phyloP scores from a whole-genome alignment of 2,113 vertebrate species.

The Thalassoma bifasciatum region DNA sequence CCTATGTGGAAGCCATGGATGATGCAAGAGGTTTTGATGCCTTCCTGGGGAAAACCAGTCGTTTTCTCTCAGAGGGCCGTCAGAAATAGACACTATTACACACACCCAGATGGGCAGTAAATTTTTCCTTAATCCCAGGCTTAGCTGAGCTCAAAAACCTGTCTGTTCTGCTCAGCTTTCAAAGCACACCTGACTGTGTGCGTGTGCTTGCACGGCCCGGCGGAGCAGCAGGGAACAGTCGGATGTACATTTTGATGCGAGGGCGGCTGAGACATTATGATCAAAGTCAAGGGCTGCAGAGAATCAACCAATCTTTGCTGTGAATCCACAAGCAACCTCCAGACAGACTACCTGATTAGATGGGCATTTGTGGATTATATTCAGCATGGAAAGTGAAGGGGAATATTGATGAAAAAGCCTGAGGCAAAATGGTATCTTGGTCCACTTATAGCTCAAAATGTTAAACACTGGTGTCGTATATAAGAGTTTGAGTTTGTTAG shows the following conservation, averaged over 20 bases:
- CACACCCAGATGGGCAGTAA: slow-evolving; percentile 72
- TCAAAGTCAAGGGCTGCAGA: slow-evolving; percentile 67
- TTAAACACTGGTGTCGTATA: slow-evolving; percentile 23
- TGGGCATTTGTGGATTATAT: slow-evolving; percentile 61
- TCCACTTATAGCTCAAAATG: slow-evolving; percentile 30
- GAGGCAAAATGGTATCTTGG: slow-evolving; percentile 38
- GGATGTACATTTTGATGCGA: slow-evolving; percentile 66
- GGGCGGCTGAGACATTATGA: slow-evolving; percentile 66
- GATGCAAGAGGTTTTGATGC: slow-evolving; percentile 61
- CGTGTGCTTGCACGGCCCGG: slow-evolving; percentile 31
- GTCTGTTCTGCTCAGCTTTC: slow-evolving; percentile 63
- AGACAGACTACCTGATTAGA: slow-evolving; percentile 70
- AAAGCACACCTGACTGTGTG: slow-evolving; percentile 69
- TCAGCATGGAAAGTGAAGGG: slow-evolving; percentile 35
- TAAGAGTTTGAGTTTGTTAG: slow-evolving; percentile 9
- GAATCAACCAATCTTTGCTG: slow-evolving; percentile 65
- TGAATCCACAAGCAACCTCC: slow-evolving; percentile 63
- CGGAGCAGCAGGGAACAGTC: slow-evolving; percentile 45
- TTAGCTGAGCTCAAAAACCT: slow-evolving; percentile 63
- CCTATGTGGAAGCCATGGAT: slow-evolving; percentile 48
- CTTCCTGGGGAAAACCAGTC: slow-evolving; percentile 56
- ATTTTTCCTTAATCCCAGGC: slow-evolving; percentile 66
- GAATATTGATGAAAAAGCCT: slow-evolving; percentile 66
- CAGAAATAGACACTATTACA: slow-evolving; percentile 68
- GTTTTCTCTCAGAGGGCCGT: slow-evolving; percentile 53